phyloP scores from a whole-genome alignment of 37 sponge, comb jelly and placozoan genomes.

The Halisarca cf. caerulea region DNA sequence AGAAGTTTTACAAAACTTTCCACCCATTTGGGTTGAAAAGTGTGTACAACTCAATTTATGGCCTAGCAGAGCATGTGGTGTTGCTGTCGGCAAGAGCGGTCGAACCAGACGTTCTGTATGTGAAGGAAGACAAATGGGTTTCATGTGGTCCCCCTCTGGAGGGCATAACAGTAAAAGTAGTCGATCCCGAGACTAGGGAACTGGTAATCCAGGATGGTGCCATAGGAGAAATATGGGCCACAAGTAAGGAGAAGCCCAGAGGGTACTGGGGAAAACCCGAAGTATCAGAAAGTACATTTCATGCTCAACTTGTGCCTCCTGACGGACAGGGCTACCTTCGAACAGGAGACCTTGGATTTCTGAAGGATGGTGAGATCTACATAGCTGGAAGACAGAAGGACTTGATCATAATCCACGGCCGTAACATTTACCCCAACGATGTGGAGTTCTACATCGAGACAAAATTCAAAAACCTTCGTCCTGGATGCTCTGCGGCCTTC shows the following conservation, averaged over 20 bases:
- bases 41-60: constrained; percentile 20
- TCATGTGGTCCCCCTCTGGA: neutral
- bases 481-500: constrained; percentile 36
- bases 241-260: constrained; percentile 32
- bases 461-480: neutral
- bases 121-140: neutral
- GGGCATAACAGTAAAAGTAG: constrained; percentile 40
- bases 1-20: constrained; percentile 5
- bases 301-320: constrained; percentile 15
- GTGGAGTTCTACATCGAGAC: constrained; percentile 28
- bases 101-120: neutral
- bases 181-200: constrained; percentile 37
- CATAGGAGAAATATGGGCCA: constrained; percentile 52
- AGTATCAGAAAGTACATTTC: constrained; percentile 20
- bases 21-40: constrained; percentile 28
- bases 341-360: constrained; percentile 56
- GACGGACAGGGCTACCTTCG: constrained; percentile 37
- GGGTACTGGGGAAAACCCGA: constrained; percentile 58
- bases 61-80: constrained; percentile 48
- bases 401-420: constrained; percentile 39
- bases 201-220: constrained; percentile 29
- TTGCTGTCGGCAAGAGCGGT: constrained; percentile 1
- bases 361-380: constrained; percentile 30
- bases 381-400: constrained; percentile 33
- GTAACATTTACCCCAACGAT: constrained; percentile 36